Evolutionary conservation across 2,888 invertebrate species (phyloP).

Genomic region (Hypolimnas misippus): DNA sequence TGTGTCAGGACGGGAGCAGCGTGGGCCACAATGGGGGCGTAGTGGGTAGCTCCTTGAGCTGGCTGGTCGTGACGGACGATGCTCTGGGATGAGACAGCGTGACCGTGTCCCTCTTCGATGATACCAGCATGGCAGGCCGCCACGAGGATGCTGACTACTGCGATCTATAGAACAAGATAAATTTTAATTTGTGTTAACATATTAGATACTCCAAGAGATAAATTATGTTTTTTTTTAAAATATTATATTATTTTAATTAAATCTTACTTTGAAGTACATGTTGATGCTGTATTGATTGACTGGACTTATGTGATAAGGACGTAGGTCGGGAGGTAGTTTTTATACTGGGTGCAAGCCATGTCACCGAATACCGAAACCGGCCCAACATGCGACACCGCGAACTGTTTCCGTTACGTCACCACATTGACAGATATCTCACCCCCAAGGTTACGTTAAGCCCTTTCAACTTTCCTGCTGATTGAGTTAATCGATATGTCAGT

Average conservation of each 20-base stretch:
- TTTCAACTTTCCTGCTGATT: conserved; percentile 45
- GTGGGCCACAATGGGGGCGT: conserved; percentile 53
- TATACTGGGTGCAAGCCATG: conserved; percentile 69
- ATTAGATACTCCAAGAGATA: background rate
- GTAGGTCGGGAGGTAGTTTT: conserved; percentile 69
- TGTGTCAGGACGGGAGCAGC: conserved; percentile 46
- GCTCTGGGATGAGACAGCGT: conserved; percentile 74
- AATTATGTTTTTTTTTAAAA: background rate
- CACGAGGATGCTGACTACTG: conserved; percentile 68
- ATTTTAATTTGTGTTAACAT: background rate
- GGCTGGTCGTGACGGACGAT: conserved; percentile 72
- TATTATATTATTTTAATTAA: conserved; percentile 13
- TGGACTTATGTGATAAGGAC: conserved; percentile 70
- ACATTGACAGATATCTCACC: conserved; percentile 50
- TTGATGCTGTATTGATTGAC: conserved; percentile 63
- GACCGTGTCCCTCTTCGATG: conserved; percentile 63
- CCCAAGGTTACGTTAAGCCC: conserved; percentile 72
- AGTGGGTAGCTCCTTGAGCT: conserved; percentile 55
- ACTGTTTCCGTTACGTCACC: conserved; percentile 75
- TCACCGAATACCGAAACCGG: conserved; percentile 74
- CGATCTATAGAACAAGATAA: conserved; percentile 60
- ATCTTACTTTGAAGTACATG: conserved; percentile 78
- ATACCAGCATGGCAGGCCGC: conserved; percentile 76
- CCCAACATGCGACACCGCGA: conserved; percentile 71
- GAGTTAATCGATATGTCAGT: conserved; percentile 8